These are phyloP conservation scores for Hesperophylax magnus DNA, from an alignment of 1,140 invertebrate genomes.

Conservation along the genomic window DNA sequence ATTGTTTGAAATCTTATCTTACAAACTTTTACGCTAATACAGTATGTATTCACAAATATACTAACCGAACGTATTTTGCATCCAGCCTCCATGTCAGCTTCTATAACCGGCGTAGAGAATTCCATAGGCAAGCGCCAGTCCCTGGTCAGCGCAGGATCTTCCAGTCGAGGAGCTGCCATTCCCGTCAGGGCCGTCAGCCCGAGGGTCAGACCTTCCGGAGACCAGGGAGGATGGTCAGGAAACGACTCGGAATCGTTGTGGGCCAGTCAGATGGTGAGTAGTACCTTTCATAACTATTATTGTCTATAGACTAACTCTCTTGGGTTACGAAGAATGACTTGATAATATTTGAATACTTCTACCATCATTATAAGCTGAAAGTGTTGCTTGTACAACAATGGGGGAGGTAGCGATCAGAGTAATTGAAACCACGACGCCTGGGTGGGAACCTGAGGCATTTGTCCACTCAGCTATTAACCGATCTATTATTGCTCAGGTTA, in stretches of 20 bases:
- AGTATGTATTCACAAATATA: neutral
- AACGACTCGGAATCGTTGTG: constrained; percentile 55
- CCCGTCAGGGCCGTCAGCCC: constrained; percentile 69
- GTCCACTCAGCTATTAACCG: too few species aligned
- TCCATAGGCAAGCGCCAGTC: constrained; percentile 47
- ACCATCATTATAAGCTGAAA: too few species aligned
- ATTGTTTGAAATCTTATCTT: too few species aligned
- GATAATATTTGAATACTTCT: too few species aligned
- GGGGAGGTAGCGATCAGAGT: too few species aligned
- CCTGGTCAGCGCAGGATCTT: constrained; percentile 66
- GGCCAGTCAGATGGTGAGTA: constrained; percentile 68
- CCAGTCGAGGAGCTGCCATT: constrained; percentile 64
- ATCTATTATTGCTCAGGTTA: too few species aligned
- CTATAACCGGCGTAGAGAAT: constrained; percentile 66
- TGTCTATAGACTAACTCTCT: too few species aligned
- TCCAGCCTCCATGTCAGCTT: constrained; percentile 70
- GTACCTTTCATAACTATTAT: constrained; percentile 42
- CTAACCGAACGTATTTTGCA: constrained; percentile 22
- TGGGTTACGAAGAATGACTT: too few species aligned
- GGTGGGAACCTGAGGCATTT: too few species aligned
- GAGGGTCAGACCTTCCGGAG: constrained; percentile 68
- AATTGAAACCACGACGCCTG: too few species aligned
- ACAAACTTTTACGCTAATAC: too few species aligned
- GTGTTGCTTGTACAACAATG: too few species aligned
- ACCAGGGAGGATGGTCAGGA: constrained; percentile 60